phyloP scores from a whole-genome alignment of 2,797 vertebrate genomes.

The Spinibarbus caldwelli region DNA sequence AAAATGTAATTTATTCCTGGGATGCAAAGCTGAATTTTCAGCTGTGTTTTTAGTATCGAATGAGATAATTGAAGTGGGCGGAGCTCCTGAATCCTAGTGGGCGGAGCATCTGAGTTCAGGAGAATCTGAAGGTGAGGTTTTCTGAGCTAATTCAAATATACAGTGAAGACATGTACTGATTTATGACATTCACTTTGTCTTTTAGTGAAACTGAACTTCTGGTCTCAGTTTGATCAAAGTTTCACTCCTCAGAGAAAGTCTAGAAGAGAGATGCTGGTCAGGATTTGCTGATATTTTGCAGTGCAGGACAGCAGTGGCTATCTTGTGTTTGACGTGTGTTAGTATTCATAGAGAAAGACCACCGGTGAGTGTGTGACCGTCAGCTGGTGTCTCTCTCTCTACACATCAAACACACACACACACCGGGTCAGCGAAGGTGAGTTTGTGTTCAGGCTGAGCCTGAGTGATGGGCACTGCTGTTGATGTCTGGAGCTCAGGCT shows the following conservation, averaged over 20 bases:
- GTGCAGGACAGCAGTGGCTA: background rate
- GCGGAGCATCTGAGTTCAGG: background rate
- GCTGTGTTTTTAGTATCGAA: background rate
- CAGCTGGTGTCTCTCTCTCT: background rate
- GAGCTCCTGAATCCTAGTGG: background rate
- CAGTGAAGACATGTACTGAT: background rate
- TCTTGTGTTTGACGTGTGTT: background rate
- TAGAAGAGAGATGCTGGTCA: background rate
- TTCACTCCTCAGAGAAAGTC: background rate
- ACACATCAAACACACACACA: constrained; percentile 10
- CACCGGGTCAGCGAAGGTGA: constrained; percentile 14
- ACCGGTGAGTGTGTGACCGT: constrained; percentile 13
- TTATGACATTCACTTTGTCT: background rate
- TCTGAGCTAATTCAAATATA: background rate
- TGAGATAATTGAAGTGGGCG: background rate
- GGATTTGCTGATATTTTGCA: background rate
- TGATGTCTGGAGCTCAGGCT: constrained; percentile 7
- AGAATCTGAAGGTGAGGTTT: background rate
- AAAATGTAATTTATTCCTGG: background rate
- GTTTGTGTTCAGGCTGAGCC: constrained; percentile 7
- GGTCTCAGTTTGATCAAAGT: background rate
- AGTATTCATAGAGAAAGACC: constrained; percentile 24
- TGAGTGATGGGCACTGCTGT: constrained; percentile 33
- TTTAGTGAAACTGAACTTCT: background rate
- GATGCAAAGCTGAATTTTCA: background rate